A percentile compares a stretch with the other conserved stretches of the same genome.
phyloP scores from a whole-genome alignment of 1,140 invertebrate genomes.

The Cotesia glomerata region DNA sequence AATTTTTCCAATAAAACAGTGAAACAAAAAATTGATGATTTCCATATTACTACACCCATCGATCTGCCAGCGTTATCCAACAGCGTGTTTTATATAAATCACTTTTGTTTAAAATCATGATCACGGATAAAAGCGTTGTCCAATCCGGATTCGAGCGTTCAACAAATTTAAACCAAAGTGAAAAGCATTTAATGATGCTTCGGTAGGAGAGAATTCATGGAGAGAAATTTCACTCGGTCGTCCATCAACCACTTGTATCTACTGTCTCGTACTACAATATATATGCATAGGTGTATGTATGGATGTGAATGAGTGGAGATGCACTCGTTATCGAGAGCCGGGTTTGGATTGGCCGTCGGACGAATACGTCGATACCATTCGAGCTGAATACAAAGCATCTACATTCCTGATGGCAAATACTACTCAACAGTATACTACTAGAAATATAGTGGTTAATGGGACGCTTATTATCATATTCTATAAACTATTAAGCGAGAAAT shows the following conservation, averaged over 20 bases:
- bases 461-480: constrained; percentile 7
- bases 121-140: background rate
- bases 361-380: constrained; percentile 5
- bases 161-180: background rate
- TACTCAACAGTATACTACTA: background rate
- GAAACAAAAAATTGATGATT: too few relatives aligned
- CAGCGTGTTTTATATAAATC: background rate
- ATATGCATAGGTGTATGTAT: background rate
- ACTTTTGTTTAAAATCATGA: background rate
- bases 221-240: background rate
- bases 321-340: constrained; percentile 5
- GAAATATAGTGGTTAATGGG: constrained; percentile 5
- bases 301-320: background rate
- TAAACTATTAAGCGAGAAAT: background rate
- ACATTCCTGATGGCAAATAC: constrained; percentile 10
- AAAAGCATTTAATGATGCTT: background rate
- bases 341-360: background rate
- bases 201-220: background rate
- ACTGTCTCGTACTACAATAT: background rate
- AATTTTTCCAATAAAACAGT: too few relatives aligned
- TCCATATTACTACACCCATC: too few relatives aligned
- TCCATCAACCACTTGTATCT: background rate
- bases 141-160: background rate
- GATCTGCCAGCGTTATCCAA: background rate
- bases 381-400: background rate